Evolutionary conservation across 2,113 vertebrate genomes (phyloP).

Genomic region (Sporophila hypoxantha): DNA sequence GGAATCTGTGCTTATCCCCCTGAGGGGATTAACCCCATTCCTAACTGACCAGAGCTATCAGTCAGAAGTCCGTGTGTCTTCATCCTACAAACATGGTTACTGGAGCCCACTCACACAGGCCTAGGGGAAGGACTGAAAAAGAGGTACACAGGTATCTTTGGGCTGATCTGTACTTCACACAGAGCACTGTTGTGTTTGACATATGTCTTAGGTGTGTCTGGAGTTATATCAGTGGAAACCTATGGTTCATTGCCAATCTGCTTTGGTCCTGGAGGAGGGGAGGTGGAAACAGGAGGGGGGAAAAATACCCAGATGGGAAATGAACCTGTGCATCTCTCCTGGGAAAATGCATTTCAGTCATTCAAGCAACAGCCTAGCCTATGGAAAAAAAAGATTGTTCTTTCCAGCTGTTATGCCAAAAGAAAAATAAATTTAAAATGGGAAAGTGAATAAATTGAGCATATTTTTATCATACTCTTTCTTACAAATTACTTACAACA

Average conservation of each 20-base stretch:
- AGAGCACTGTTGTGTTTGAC: background rate
- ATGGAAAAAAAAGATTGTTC: background rate
- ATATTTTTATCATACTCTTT: conserved; percentile 20
- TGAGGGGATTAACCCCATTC: background rate
- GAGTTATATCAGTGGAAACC: background rate
- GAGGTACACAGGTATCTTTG: background rate
- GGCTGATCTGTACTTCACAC: background rate
- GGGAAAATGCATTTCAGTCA: conserved; percentile 33
- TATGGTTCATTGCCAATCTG: background rate
- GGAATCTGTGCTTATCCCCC: background rate
- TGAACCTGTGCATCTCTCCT: conserved; percentile 21
- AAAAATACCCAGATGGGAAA: conserved; percentile 8
- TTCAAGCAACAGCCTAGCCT: background rate
- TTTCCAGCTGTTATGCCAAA: conserved; percentile 36
- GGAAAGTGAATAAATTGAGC: background rate
- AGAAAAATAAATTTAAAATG: background rate
- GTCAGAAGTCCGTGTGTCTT: background rate
- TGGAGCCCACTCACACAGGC: background rate
- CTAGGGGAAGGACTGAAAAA: background rate
- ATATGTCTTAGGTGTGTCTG: background rate
- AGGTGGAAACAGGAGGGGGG: background rate
- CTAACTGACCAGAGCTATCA: background rate
- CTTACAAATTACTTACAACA: background rate
- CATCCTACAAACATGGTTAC: background rate
- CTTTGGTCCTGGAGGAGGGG: background rate